Percentiles rank a stretch among this genome's conserved stretches.
These are phyloP conservation scores for Ursus arctos DNA, from an alignment of 2,113 vertebrate genomes.

Conservation along the genomic window DNA sequence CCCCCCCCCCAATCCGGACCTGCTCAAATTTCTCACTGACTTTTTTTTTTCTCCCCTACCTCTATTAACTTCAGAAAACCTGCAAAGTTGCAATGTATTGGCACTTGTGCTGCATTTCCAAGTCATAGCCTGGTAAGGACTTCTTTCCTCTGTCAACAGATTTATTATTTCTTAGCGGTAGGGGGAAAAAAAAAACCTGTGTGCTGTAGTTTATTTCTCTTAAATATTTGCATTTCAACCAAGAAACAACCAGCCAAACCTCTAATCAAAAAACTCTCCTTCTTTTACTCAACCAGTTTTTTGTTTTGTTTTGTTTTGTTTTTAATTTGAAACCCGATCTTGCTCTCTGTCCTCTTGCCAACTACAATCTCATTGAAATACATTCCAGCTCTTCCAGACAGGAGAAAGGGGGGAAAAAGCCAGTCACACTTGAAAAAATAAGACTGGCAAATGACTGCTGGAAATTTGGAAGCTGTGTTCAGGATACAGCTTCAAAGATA, in stretches of 20 bases:
- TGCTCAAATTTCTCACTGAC: conserved; percentile 58
- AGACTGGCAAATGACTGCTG: conserved; percentile 87
- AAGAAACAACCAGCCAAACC: conserved; percentile 64
- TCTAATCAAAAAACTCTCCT: conserved; percentile 58
- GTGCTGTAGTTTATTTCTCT: conserved; percentile 67
- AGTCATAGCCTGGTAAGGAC: conserved; percentile 56
- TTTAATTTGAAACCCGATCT: conserved; percentile 82
- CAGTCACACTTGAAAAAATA: conserved; percentile 86
- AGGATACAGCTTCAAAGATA: conserved; percentile 69
- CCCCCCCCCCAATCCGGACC: not conserved
- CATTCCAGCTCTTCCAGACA: conserved; percentile 84
- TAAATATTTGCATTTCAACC: conserved; percentile 65
- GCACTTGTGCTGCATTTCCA: conserved; percentile 66
- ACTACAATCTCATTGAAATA: conserved; percentile 86
- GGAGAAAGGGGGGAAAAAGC: conserved; percentile 70
- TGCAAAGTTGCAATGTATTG: conserved; percentile 79
- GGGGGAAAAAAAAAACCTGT: not conserved
- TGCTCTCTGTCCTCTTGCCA: conserved; percentile 79
- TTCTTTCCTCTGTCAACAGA: conserved; percentile 72
- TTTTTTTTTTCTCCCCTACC: conserved; percentile 37
- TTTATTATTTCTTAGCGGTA: conserved; percentile 75
- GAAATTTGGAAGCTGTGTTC: conserved; percentile 76
- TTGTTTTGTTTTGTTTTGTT: conserved; percentile 71
- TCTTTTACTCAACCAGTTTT: conserved; percentile 3
- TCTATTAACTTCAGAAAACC: conserved; percentile 80